Evolutionary conservation across 1,140 invertebrate species (phyloP), one percentile per base, ranked within the genome.

Genomic region (Brachionus sp.): DNA sequence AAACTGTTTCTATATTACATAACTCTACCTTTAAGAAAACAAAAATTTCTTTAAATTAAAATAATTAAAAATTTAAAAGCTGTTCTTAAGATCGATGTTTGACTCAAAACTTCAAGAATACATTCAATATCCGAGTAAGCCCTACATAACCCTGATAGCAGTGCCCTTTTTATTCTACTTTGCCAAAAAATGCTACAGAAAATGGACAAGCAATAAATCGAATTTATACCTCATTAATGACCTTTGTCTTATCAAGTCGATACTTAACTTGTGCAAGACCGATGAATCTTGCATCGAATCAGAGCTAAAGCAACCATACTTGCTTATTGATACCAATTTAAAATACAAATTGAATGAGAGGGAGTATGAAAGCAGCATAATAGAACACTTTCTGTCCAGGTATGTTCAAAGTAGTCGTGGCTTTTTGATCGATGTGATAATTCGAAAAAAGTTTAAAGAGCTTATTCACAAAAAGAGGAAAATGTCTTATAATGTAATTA

Each of bases 391-490:
- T 75, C 9, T 75, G 19, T 25, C 39, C 44, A 39, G 70, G 19
- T 75, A 75, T 16, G 39, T 46, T 2, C 39, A 75, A 10, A 75
- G 16, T 44, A 46, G 39, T 10, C 37, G 42, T 10, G 12, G 9
- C 13, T 75, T 46, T 46, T 16, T 75, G 44, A 75, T 75, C 19
- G 70, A 75, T 75, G 37, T 75, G 10, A 50, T 75, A 23, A 75
- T 75, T 25, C 37, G 42, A n/a, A 75, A 75, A 44, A 44, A 75
- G 29, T 75, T 75, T 10, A 75, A 75, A 46, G 70, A 75, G 16
- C 16, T 75, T 2, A 46, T 75, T 13, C 19, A 25, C 25, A 75
- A 75, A 46, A 75, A 75, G 35, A 70, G 16, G 46, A 75, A 75
- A 13, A 50, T 23, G 39, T 44, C 70, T 6, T 12, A 29, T 46